Percentiles rank a stretch among this genome's conserved stretches.
Evolutionary conservation across 2,797 vertebrate genomes (phyloP).

Genomic region (Eleutherodactylus coqui): DNA sequence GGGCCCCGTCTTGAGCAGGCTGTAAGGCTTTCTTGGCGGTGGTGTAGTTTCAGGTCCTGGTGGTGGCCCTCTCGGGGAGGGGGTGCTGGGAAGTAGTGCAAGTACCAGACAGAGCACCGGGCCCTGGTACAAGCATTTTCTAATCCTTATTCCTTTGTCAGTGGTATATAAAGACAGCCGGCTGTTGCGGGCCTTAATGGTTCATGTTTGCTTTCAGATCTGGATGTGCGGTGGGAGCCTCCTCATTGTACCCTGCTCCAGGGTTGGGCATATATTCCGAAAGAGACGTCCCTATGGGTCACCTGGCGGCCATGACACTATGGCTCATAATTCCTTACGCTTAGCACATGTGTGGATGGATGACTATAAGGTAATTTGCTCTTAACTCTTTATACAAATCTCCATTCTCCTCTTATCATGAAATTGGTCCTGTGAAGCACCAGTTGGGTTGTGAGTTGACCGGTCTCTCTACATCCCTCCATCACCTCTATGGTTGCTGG

Average conservation of each 20-base stretch:
- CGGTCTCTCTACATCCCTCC: no score
- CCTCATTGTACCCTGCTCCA: constrained; percentile 93
- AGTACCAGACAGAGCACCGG: no score
- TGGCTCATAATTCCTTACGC: constrained; percentile 93
- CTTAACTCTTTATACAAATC: not conserved
- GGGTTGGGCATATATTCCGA: constrained; percentile 96
- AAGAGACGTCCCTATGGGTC: constrained; percentile 95
- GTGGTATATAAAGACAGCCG: not conserved
- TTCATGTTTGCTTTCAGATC: constrained; percentile 77
- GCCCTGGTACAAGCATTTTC: not conserved
- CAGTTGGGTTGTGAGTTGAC: not conserved
- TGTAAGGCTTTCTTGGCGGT: no score
- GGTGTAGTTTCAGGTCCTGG: no score
- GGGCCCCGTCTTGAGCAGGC: no score
- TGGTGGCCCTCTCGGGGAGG: no score
- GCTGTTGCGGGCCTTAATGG: not conserved
- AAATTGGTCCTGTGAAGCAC: not conserved
- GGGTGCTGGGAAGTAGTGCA: no score
- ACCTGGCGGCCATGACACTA: constrained; percentile 93
- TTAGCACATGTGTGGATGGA: constrained; percentile 97
- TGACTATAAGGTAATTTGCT: constrained; percentile 86
- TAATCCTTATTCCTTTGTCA: not conserved
- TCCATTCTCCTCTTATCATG: not conserved
- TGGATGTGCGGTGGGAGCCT: constrained; percentile 98
- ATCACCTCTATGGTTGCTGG: not conserved